A percentile compares a stretch with the other conserved stretches of the same genome.
These are phyloP conservation scores for Eupithecia pulchellata DNA, from an alignment of 2,888 invertebrate genomes.

Conservation along the genomic window DNA sequence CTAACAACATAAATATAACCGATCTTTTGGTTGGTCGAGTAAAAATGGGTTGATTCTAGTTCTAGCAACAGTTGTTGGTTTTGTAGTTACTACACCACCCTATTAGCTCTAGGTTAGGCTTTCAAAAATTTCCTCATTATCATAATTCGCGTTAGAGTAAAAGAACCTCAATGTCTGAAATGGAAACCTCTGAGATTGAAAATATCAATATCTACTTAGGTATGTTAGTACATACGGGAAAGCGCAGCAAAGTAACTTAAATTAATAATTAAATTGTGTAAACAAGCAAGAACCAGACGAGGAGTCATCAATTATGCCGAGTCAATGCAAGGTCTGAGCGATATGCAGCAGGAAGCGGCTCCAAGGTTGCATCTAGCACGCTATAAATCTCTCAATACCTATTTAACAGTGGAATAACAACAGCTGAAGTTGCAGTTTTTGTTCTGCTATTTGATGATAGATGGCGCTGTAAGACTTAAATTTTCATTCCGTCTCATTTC, in stretches of 20 bases:
- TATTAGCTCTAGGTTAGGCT: too few relatives aligned
- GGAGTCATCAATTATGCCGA: conserved; percentile 65
- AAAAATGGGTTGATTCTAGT: too few relatives aligned
- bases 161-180: background rate
- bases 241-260: too few relatives aligned
- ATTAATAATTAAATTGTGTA: conserved; percentile 38
- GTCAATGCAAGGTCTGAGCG: conserved; percentile 73
- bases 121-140: background rate
- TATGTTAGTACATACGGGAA: background rate
- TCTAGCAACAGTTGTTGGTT: too few relatives aligned
- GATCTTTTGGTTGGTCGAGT: too few relatives aligned
- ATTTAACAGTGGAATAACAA: conserved; percentile 52
- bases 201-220: background rate
- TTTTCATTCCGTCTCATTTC: background rate
- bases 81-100: too few relatives aligned
- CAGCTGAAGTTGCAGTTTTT: background rate
- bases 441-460: conserved; percentile 34
- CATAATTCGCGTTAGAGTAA: background rate
- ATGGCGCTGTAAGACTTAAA: conserved; percentile 38
- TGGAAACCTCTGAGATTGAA: background rate
- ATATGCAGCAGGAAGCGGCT: conserved; percentile 76
- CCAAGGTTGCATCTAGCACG: conserved; percentile 66
- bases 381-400: conserved; percentile 64
- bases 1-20: too few relatives aligned
- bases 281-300: conserved; percentile 57